These are phyloP conservation scores for Andrena camellia DNA, from an alignment of 2,888 invertebrate species.

Conservation along the genomic window DNA sequence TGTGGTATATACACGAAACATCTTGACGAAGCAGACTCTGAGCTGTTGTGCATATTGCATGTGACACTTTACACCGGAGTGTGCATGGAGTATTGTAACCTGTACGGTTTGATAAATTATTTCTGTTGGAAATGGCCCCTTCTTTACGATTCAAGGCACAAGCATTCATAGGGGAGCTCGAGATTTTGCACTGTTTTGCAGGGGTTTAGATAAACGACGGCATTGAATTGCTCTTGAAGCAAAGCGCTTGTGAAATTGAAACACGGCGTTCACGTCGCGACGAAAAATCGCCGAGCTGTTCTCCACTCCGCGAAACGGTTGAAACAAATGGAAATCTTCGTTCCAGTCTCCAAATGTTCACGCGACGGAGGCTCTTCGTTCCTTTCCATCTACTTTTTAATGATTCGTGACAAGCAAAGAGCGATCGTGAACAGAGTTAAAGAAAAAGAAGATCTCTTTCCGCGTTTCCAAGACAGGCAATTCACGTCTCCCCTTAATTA, in stretches of 20 bases:
- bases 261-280: not conserved
- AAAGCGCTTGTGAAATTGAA: constrained; percentile 44
- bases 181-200: not conserved
- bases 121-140: not conserved
- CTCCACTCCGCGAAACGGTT: not conserved
- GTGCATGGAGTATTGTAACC: no score
- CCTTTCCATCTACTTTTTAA: not conserved
- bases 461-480: not conserved
- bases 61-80: no score
- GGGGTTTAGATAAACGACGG: constrained; percentile 3
- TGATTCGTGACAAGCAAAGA: not conserved
- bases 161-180: not conserved
- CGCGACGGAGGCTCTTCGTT: not conserved
- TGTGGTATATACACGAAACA: not conserved
- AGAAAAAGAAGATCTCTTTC: no score
- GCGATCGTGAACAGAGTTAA: not conserved
- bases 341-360: not conserved
- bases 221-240: not conserved
- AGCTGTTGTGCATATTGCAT: no score
- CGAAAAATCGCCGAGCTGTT: constrained; percentile 19
- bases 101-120: constrained; percentile 1
- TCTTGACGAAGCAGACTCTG: not conserved
- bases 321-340: not conserved
- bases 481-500: not conserved
- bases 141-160: not conserved